Conservation (phyloP, 2,888 invertebrate species). For the Orthosia cruda region DNA sequence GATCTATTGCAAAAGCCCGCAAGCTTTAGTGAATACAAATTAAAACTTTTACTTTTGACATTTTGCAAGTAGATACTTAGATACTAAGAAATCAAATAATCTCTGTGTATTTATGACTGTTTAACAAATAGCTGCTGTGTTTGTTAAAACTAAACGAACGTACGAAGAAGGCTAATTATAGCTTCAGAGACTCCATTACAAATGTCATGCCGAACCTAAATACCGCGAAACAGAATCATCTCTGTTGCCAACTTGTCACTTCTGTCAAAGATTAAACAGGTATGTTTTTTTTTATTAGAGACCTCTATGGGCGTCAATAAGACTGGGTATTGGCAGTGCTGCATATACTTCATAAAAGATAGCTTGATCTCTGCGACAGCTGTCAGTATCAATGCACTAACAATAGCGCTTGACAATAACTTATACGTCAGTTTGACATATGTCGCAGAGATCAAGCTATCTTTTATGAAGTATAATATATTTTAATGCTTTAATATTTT, state of each 20-base stretch:
- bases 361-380: too few species aligned
- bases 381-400: too few species aligned
- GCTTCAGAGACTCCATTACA: conserved; percentile 75
- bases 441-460: too few species aligned
- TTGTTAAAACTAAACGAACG: conserved; percentile 67
- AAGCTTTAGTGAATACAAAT: conserved; percentile 49
- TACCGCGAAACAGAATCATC: conserved; percentile 77
- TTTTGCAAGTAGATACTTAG: conserved; percentile 20
- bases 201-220: conserved; percentile 83
- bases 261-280: conserved; percentile 61
- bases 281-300: neutral
- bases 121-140: conserved; percentile 52
- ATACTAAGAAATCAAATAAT: conserved; percentile 40
- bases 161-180: conserved; percentile 71
- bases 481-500: too few species aligned
- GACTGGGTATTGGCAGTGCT: neutral
- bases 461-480: too few species aligned
- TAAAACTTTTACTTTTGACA: conserved; percentile 58
- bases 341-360: too few species aligned
- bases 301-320: neutral
- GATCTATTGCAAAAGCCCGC: conserved; percentile 47
- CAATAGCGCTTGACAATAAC: too few species aligned
- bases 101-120: conserved; percentile 38
- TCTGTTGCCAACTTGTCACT: conserved; percentile 69
- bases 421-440: too few species aligned